Evolutionary conservation across 2,113 vertebrate genomes (phyloP).

Genomic region (Axis porcinus): DNA sequence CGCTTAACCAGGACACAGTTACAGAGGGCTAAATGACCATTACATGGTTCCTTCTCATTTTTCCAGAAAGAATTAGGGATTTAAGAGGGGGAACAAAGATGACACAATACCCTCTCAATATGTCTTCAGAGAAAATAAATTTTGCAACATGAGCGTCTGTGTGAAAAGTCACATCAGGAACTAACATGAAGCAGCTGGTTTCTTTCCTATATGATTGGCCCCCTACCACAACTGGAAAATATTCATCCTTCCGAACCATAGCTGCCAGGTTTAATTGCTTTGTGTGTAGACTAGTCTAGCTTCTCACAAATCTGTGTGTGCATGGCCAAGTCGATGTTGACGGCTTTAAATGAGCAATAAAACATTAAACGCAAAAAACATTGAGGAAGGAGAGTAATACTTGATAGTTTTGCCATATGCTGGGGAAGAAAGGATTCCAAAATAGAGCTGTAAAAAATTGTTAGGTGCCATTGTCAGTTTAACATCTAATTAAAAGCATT

Average conservation of each 20-base stretch:
- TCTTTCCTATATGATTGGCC: slow-evolving; percentile 34
- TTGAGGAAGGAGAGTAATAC: slow-evolving; percentile 21
- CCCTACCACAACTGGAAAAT: slow-evolving; percentile 62
- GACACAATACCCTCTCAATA: background rate
- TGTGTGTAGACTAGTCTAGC: slow-evolving; percentile 17
- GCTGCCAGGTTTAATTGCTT: slow-evolving; percentile 59
- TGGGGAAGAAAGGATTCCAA: background rate
- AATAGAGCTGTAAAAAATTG: slow-evolving; percentile 36
- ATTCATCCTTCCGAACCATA: slow-evolving; percentile 54
- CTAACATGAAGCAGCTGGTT: slow-evolving; percentile 73
- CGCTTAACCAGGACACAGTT: background rate
- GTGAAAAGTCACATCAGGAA: slow-evolving; percentile 58
- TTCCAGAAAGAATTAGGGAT: background rate
- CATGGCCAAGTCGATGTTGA: slow-evolving; percentile 31
- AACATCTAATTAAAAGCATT: slow-evolving; percentile 19
- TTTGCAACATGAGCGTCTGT: slow-evolving; percentile 50
- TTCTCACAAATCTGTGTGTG: background rate
- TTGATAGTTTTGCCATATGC: slow-evolving; percentile 34
- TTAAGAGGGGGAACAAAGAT: slow-evolving; percentile 52
- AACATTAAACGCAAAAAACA: slow-evolving; percentile 16
- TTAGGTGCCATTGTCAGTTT: slow-evolving; percentile 26
- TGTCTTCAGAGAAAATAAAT: slow-evolving; percentile 64
- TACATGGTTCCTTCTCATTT: slow-evolving; percentile 21
- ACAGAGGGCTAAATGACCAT: background rate
- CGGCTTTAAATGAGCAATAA: slow-evolving; percentile 52